phyloP scores from a whole-genome alignment of 2,113 vertebrate species.

The Equus przewalskii region DNA sequence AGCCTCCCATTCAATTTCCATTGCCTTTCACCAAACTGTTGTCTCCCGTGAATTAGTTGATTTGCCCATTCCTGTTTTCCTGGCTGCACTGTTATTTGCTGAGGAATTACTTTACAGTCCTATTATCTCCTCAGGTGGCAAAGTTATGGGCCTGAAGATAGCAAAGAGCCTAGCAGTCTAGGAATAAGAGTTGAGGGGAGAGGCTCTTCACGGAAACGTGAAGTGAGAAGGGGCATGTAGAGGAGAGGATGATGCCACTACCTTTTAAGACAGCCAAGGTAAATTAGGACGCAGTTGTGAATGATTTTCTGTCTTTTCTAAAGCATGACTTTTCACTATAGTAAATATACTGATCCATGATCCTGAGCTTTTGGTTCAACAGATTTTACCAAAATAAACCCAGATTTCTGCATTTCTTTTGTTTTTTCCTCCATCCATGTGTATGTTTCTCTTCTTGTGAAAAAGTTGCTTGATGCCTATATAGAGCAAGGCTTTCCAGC shows the following conservation, averaged over 20 bases:
- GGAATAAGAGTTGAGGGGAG: background rate
- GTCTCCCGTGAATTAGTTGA: background rate
- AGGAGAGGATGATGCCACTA: background rate
- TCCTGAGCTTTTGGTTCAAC: background rate
- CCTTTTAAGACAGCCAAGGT: constrained; percentile 3
- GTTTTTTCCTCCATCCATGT: background rate
- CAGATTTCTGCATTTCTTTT: background rate
- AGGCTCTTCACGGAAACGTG: background rate
- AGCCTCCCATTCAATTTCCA: constrained; percentile 8
- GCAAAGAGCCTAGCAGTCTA: background rate
- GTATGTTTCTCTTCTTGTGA: background rate
- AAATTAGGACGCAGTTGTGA: background rate
- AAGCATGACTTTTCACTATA: constrained; percentile 30
- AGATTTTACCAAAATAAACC: background rate
- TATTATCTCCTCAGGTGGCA: background rate
- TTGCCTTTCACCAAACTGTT: constrained; percentile 7
- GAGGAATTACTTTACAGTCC: constrained; percentile 1
- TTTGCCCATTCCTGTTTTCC: background rate
- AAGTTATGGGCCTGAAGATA: background rate
- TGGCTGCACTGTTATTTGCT: constrained; percentile 18
- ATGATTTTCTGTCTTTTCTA: background rate
- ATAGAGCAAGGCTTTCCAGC: background rate
- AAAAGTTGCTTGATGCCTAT: background rate
- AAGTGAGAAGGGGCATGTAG: background rate
- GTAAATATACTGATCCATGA: background rate